Conservation (phyloP, 2,797 vertebrate genomes). For the Tarsius wallacei region DNA sequence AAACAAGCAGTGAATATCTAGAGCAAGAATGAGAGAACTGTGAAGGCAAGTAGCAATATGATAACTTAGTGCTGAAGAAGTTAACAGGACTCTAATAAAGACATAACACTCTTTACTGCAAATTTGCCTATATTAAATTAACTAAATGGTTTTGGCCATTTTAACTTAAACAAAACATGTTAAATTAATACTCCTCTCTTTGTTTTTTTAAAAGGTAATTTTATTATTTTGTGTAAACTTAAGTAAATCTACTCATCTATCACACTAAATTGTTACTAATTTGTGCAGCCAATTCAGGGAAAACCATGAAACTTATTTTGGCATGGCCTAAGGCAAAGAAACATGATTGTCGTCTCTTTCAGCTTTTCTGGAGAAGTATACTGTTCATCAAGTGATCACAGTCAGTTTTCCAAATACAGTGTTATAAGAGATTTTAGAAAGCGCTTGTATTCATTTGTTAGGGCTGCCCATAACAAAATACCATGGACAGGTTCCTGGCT, state of each 20-base stretch:
- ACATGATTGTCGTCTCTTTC: not conserved
- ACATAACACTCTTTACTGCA: not conserved
- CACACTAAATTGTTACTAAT: not conserved
- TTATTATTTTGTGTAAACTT: not conserved
- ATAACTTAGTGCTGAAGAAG: not conserved
- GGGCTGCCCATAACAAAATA: not conserved
- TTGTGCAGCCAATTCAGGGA: not conserved
- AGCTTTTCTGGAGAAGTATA: not conserved
- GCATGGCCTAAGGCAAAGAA: not conserved
- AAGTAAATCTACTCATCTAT: not conserved
- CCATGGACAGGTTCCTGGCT: not conserved
- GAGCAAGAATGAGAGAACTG: not conserved
- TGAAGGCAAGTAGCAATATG: too few species aligned
- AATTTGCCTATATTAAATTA: not conserved
- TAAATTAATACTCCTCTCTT: not conserved
- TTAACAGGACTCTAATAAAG: not conserved
- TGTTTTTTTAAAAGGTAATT: not conserved
- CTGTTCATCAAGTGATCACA: too few species aligned
- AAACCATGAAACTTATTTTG: not conserved
- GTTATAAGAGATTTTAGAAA: conserved; percentile 33
- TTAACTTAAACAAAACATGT: not conserved
- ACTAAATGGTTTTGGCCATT: not conserved
- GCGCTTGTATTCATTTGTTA: not conserved
- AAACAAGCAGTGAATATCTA: not conserved
- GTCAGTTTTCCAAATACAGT: not conserved